These are phyloP conservation scores for Laticauda laticaudata DNA, from an alignment of 2,113 vertebrate genomes.

Conservation along the genomic window DNA sequence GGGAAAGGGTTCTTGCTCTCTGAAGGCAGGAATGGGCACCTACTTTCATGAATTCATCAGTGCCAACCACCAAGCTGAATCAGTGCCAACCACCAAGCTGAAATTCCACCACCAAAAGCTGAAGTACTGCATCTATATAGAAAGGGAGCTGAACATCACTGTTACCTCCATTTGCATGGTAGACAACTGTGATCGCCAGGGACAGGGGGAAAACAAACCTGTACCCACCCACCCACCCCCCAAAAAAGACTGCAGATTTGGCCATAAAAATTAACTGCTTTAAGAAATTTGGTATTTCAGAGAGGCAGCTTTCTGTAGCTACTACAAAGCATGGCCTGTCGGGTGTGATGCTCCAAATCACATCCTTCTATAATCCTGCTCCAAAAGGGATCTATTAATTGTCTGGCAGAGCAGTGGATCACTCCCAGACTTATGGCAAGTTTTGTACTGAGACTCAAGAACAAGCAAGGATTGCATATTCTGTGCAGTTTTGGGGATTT, in stretches of 20 bases:
- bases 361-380: neutral
- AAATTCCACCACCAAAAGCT: neutral
- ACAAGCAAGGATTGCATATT: neutral
- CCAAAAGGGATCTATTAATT: neutral
- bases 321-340: too few relatives aligned
- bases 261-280: neutral
- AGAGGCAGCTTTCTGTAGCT: neutral
- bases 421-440: neutral
- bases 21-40: neutral
- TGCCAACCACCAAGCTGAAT: neutral
- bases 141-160: neutral
- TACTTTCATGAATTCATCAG: neutral
- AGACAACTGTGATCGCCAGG: neutral
- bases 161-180: neutral
- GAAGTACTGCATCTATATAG: neutral
- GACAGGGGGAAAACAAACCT: neutral
- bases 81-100: neutral
- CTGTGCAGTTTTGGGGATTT: neutral
- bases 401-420: neutral
- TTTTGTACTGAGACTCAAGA: neutral
- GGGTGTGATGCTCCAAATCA: neutral
- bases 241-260: neutral
- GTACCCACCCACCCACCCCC: too few relatives aligned
- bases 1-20: neutral
- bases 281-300: neutral